Base-by-base conservation (phyloP, 2,113 vertebrate genomes). In the Anolis sagrei region DNA sequence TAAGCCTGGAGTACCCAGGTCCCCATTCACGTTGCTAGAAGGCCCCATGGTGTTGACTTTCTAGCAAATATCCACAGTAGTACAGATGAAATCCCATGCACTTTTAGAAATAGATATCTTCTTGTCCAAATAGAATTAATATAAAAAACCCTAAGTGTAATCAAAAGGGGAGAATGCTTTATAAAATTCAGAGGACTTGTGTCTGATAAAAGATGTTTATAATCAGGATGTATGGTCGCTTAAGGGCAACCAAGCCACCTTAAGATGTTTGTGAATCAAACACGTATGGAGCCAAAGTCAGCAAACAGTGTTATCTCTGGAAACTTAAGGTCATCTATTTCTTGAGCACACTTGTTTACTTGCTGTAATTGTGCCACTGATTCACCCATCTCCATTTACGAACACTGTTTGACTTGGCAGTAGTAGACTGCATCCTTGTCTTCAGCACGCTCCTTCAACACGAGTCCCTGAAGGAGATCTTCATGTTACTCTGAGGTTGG, bases 301-400 rank as follows among this genome's bases (percentile, higher is more conserved):
- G 85, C 82, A 75, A 78, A 68, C 76, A 87, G 51, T 86, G 21
- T 76, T 90, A 81, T 93, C 89, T 51, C 34, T 73, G 88, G 86
- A 83, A 76, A 82, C 84, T 51, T 82, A 85, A 34, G 19, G 29
- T 21, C 90, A 49, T 92, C 76, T 88, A 79, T 80, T 78, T 75
- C 85, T 39, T 0, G 27, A 86, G 72, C 86, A 61, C 84, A 81
- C 61, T 90, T 92, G 79, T 92, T 94, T 95, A 73, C 83, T 85
- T 76, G 72, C 16, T 29, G 74, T 2, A 0, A 89, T 83, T 19
- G 44, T 79, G 90, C 54, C 77, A 86, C 76, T n/a, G 19, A 86
- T 89, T 88, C 85, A 21, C 19, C 84, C 23, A 48, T 16, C 73
- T 75, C 54, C 68, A 76, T 82, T 58, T 0, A 7, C 49, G 21